Evolutionary conservation across 2,113 vertebrate genomes (phyloP).

Genomic region (Sula dactylatra): DNA sequence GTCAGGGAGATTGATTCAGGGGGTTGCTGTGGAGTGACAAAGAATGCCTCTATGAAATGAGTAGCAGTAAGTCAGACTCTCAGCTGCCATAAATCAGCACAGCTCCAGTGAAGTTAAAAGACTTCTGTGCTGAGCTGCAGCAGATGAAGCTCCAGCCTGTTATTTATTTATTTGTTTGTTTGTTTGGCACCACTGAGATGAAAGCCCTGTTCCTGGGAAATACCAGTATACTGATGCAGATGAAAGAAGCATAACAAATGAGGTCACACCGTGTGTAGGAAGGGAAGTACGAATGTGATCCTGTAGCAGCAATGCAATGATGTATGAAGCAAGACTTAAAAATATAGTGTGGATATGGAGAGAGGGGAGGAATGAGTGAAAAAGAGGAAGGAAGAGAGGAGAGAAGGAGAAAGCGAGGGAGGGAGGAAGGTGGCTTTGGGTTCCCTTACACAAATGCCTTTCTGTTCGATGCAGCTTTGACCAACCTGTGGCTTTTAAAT

Average conservation of each 20-base stretch:
- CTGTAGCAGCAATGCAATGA: background rate
- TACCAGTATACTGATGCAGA: background rate
- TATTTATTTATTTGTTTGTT: background rate
- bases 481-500: background rate
- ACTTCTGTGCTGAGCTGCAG: background rate
- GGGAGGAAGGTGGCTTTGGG: background rate
- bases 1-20: background rate
- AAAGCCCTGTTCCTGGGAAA: background rate
- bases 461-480: background rate
- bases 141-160: background rate
- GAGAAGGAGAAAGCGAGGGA: background rate
- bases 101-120: background rate
- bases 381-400: background rate
- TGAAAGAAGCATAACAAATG: background rate
- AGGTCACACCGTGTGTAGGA: background rate
- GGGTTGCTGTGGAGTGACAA: fast-evolving
- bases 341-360: background rate
- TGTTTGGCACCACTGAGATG: background rate
- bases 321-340: background rate
- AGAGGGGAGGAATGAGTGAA: background rate
- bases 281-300: background rate
- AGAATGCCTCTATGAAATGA: background rate
- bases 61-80: background rate
- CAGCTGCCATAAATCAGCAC: background rate
- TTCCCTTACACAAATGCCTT: background rate